Evolutionary conservation across 1,140 invertebrate genomes (phyloP).

Genomic region (Papilio glaucus): DNA sequence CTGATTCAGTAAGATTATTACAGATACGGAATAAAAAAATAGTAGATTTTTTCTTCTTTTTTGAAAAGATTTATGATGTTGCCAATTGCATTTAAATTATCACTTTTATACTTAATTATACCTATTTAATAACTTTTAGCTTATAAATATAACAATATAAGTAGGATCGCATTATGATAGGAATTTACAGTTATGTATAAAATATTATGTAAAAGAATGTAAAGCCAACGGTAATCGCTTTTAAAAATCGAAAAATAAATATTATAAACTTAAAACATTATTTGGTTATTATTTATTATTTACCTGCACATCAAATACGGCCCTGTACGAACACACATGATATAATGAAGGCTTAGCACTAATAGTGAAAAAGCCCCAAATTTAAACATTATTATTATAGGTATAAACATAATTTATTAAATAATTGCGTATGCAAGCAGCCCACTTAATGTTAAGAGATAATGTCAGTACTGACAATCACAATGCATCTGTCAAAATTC

Average conservation of each 20-base stretch:
- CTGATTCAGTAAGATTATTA: background rate
- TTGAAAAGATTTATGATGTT: conserved; percentile 5
- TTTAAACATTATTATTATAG: no score
- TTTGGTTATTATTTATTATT: background rate
- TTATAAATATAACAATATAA: background rate
- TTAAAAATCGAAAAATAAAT: background rate
- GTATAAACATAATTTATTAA: no score
- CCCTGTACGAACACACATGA: no score
- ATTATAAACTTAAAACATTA: background rate
- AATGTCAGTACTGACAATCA: no score
- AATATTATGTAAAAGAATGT: background rate
- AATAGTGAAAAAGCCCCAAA: no score
- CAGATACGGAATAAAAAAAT: background rate
- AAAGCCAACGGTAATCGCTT: background rate
- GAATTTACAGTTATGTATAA: conserved; percentile 1
- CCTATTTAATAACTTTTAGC: background rate
- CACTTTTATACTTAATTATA: background rate
- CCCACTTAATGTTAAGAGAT: no score
- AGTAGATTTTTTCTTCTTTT: background rate
- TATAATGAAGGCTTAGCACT: no score
- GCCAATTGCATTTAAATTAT: conserved; percentile 3
- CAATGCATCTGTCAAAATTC: no score
- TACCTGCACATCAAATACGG: background rate
- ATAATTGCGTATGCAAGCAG: no score
- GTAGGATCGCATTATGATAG: background rate